phyloP scores from a whole-genome alignment of 2,888 invertebrate species.

The Autographa gamma region DNA sequence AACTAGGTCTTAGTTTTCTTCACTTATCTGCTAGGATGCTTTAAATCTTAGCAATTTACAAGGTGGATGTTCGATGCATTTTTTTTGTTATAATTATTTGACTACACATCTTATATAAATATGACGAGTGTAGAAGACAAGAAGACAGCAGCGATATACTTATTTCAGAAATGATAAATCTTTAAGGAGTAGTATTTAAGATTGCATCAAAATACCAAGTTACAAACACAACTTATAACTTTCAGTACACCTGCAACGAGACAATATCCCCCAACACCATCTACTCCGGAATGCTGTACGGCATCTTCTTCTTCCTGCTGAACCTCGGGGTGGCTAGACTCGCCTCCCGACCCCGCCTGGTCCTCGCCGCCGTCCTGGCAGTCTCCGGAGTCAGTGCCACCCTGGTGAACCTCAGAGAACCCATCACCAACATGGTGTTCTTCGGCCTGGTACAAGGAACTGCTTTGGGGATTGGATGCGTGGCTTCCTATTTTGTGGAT shows the following conservation, averaged over 20 bases:
- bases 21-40: too few relatives aligned
- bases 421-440: conserved; percentile 67
- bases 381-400: conserved; percentile 86
- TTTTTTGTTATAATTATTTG: too few relatives aligned
- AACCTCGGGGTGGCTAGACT: conserved; percentile 81
- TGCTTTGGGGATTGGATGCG: conserved; percentile 66
- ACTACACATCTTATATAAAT: too few relatives aligned
- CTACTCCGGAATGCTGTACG: conserved; percentile 89
- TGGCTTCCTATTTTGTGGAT: conserved; percentile 73
- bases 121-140: too few relatives aligned
- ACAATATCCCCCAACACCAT: conserved; percentile 88
- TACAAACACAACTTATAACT: too few relatives aligned
- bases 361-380: conserved; percentile 78
- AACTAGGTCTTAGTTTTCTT: too few relatives aligned
- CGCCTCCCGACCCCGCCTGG: conserved; percentile 84
- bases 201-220: too few relatives aligned
- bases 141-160: too few relatives aligned
- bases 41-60: too few relatives aligned
- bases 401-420: conserved; percentile 81
- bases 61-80: too few relatives aligned
- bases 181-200: too few relatives aligned
- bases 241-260: conserved; percentile 67
- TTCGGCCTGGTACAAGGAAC: conserved; percentile 70
- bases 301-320: conserved; percentile 86
- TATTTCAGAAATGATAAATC: too few relatives aligned